These are phyloP conservation scores for Bombylius major DNA, from an alignment of 2,888 invertebrate species.

Conservation along the genomic window DNA sequence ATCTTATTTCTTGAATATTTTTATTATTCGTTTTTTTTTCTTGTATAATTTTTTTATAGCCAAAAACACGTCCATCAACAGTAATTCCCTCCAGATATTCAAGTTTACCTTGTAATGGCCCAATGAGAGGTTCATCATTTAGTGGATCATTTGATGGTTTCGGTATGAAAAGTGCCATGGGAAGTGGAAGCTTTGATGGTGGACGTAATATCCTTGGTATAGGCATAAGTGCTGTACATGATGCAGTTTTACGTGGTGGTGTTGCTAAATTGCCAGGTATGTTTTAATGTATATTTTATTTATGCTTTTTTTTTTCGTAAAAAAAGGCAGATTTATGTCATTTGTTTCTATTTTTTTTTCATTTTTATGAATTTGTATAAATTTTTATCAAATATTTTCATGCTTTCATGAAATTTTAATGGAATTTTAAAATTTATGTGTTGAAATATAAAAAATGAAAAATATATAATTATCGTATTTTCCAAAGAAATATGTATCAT, in stretches of 20 bases:
- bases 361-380: too few relatives aligned
- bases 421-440: too few relatives aligned
- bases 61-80: conserved; percentile 31
- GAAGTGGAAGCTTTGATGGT: conserved; percentile 28
- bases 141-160: conserved; percentile 1
- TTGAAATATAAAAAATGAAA: too few relatives aligned
- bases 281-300: neutral
- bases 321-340: too few relatives aligned
- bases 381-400: too few relatives aligned
- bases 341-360: too few relatives aligned
- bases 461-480: too few relatives aligned
- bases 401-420: too few relatives aligned
- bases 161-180: conserved; percentile 13
- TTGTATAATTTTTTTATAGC: conserved; percentile 18
- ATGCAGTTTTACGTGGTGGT: conserved; percentile 35
- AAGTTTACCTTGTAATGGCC: conserved; percentile 35
- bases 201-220: conserved; percentile 33
- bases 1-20: too few relatives aligned
- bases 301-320: too few relatives aligned
- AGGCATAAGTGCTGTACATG: conserved; percentile 37
- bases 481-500: too few relatives aligned
- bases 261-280: conserved; percentile 33
- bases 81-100: conserved; percentile 34
- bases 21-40: too few relatives aligned
- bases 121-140: conserved; percentile 18